Base-by-base conservation (phyloP, 1,140 invertebrate genomes). In the Mamestra configurata region DNA sequence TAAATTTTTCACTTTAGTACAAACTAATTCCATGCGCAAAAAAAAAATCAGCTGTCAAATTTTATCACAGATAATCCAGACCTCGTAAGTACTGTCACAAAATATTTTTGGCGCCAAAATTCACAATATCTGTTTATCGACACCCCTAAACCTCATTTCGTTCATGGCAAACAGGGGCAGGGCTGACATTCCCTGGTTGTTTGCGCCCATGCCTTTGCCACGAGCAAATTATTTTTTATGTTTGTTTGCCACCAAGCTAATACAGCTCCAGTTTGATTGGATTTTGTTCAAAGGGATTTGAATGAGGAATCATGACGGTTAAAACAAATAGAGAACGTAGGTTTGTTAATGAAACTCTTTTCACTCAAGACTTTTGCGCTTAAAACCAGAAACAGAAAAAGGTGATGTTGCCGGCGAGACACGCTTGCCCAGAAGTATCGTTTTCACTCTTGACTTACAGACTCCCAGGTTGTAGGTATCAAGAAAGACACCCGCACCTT, bases 201-300 rank as follows among this genome's bases (percentile, higher is more conserved):
- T 76, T 64, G 24, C 73, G 27, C 35, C n/a, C 6, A 66, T 66
- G 61, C 35, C 35, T 66, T 49, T 61, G 37, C 57, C 57, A 20
- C 57, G 35, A 46, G 40, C 40, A 76, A 76, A 76, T 61, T 61
- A 61, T 61, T 76, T 76, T n/a, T 76, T 76, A 64, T 64, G 73
- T 76, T 64, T 76, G 53, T 61, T 76, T 64, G 24, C 57, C 57
- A 49, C 57, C 18, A 3, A 61, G 20, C 40, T 76, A 61, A 76
- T 49, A 49, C 15, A 35, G 55, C 73, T 24, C 24, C 15, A 13
- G 18, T 64, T 64, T 61, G 43, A 76, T 64, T 73, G 51, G 53
- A 57, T 53, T 40, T 31, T 22, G 55, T 20, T 49, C 22, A 64
- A 59, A 27, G 27, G 15, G 37, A 46, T 61, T 71, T 53, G 15